Evolutionary conservation across 1,140 invertebrate genomes (phyloP).

Genomic region (Trichomalopsis sarcophagae): DNA sequence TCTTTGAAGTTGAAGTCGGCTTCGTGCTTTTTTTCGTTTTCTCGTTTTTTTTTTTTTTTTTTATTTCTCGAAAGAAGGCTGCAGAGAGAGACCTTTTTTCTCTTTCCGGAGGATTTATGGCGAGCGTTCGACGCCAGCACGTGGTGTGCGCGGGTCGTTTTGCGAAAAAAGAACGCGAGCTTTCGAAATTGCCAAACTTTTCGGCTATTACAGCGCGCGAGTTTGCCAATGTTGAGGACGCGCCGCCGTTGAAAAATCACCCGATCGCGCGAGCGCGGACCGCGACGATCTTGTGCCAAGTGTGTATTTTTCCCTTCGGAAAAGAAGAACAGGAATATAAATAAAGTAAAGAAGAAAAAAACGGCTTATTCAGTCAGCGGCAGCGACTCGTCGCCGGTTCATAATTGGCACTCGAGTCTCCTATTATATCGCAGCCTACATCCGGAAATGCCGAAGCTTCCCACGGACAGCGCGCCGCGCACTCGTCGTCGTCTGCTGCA

Average conservation of each 20-base stretch:
- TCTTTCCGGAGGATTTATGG: background rate
- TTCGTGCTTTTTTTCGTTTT: background rate
- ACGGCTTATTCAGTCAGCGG: no score
- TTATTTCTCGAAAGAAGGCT: background rate
- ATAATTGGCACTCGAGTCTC: conserved; percentile 59
- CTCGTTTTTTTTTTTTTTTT: no score
- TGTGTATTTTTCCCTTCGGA: background rate
- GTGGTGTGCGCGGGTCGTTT: background rate
- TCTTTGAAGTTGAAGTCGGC: background rate
- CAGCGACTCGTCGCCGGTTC: conserved; percentile 55
- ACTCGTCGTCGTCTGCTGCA: background rate
- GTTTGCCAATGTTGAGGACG: background rate
- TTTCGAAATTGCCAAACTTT: background rate
- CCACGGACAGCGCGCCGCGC: conserved; percentile 53
- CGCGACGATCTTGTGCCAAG: background rate
- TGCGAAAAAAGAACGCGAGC: background rate
- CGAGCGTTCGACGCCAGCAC: background rate
- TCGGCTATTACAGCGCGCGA: background rate
- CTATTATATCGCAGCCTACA: conserved; percentile 65
- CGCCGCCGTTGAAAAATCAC: background rate
- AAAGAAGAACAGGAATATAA: no score
- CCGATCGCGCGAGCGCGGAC: background rate
- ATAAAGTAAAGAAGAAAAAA: no score
- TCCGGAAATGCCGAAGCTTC: conserved; percentile 67
- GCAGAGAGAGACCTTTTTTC: background rate